Evolutionary conservation across 2,113 vertebrate genomes (phyloP).

Genomic region (Hipposideros armiger): DNA sequence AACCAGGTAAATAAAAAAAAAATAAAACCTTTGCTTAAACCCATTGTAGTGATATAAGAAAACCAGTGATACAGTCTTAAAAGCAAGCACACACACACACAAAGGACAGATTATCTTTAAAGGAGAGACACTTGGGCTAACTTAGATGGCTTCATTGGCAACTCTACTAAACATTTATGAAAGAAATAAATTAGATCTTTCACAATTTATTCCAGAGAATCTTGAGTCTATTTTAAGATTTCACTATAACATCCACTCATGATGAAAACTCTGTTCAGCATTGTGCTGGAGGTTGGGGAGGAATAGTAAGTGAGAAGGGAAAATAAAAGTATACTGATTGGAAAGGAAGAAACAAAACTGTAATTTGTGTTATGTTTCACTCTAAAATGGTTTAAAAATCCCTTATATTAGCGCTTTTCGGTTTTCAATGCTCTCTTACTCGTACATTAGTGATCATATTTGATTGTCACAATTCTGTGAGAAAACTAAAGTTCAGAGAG

Average conservation of each 20-base stretch:
- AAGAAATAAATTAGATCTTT: not conserved
- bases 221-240: not conserved
- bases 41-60: not conserved
- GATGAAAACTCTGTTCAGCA: not conserved
- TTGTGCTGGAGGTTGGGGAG: not conserved
- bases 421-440: not conserved
- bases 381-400: not conserved
- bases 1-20: not conserved
- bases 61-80: not conserved
- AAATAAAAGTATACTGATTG: not conserved
- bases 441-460: not conserved
- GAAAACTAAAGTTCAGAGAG: not conserved
- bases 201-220: not conserved
- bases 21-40: not conserved
- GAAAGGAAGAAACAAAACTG: constrained; percentile 10
- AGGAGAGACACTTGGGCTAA: not conserved
- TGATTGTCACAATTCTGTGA: not conserved
- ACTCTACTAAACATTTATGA: not conserved
- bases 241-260: not conserved
- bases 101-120: not conserved
- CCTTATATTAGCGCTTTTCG: not conserved
- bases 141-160: not conserved
- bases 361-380: not conserved
- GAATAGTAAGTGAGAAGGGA: not conserved
- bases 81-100: not conserved